Percentiles rank a stretch among this genome's conserved stretches.
Evolutionary conservation across 92 coral and sea anemone species (phyloP).

Genomic region (Anthopleura xanthogrammica): DNA sequence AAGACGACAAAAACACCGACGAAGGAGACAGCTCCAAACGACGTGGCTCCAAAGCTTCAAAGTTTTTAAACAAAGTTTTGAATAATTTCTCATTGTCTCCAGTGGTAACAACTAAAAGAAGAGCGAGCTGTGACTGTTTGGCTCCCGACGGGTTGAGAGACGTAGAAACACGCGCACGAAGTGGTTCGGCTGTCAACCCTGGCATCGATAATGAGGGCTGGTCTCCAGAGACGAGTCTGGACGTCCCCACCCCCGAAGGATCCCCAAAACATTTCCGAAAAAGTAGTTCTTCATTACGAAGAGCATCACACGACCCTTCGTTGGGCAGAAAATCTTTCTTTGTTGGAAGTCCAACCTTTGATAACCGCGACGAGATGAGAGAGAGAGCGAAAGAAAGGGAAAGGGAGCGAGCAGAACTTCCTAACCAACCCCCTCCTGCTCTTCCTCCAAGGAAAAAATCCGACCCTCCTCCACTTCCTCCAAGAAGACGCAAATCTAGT

Average conservation of each 20-base stretch:
- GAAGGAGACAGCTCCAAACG: slow-evolving; percentile 40
- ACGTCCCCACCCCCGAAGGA: slow-evolving; percentile 50
- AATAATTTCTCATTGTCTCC: slow-evolving; percentile 40
- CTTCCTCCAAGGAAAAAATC: slow-evolving; percentile 84
- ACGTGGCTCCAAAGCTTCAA: slow-evolving; percentile 56
- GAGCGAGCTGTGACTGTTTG: slow-evolving; percentile 47
- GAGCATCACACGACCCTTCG: slow-evolving; percentile 38
- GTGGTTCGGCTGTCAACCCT: slow-evolving; percentile 3
- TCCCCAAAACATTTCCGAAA: slow-evolving; percentile 43
- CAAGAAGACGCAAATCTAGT: slow-evolving; percentile 60
- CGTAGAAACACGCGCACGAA: slow-evolving; percentile 19
- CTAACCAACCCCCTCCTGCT: slow-evolving; percentile 61
- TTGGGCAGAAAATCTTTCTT: slow-evolving; percentile 10
- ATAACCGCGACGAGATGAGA: slow-evolving; percentile 20
- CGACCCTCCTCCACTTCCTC: slow-evolving; percentile 87
- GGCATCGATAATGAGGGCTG: slow-evolving; percentile 45
- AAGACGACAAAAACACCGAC: slow-evolving; percentile 16
- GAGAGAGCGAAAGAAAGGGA: slow-evolving; percentile 27
- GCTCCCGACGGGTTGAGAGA: slow-evolving; percentile 2
- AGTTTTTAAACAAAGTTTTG: slow-evolving; percentile 46
- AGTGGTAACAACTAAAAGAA: slow-evolving; percentile 30
- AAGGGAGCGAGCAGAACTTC: slow-evolving; percentile 36
- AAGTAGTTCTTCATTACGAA: slow-evolving; percentile 16
- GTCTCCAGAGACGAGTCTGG: slow-evolving; percentile 42
- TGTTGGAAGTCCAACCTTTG: slow-evolving; percentile 28